Evolutionary conservation across 2,113 vertebrate species (phyloP).

Genomic region (Psilopsiagon aymara): DNA sequence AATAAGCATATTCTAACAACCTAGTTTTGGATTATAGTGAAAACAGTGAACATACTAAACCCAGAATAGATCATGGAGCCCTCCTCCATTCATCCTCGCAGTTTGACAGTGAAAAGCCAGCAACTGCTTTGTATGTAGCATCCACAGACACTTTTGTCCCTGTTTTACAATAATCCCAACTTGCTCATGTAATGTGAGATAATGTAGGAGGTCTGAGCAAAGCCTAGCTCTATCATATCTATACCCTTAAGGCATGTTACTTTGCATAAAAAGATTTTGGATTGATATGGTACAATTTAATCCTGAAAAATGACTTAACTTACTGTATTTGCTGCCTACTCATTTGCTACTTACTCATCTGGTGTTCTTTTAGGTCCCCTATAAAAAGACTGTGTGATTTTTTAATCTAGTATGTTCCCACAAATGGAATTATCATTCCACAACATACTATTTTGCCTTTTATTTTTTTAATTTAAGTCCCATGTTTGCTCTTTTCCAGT

Average conservation of each 20-base stretch:
- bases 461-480: neutral
- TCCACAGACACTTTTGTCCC: neutral
- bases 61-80: neutral
- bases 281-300: slow-evolving; percentile 45
- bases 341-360: slow-evolving; percentile 13
- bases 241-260: neutral
- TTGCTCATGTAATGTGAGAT: neutral
- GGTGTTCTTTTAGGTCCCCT: neutral
- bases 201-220: neutral
- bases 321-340: slow-evolving; percentile 20
- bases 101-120: neutral
- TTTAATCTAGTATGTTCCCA: neutral
- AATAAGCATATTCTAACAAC: slow-evolving; percentile 3
- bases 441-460: neutral
- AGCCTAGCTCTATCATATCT: neutral
- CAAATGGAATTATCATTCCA: neutral
- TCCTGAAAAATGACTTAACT: slow-evolving; percentile 51
- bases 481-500: neutral
- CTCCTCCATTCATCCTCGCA: neutral
- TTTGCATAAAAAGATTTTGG: neutral
- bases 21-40: neutral
- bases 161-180: neutral
- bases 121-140: neutral
- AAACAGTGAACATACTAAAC: neutral
- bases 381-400: neutral